phyloP scores from a whole-genome alignment of 2,888 invertebrate genomes.

The Sturmia bella region DNA sequence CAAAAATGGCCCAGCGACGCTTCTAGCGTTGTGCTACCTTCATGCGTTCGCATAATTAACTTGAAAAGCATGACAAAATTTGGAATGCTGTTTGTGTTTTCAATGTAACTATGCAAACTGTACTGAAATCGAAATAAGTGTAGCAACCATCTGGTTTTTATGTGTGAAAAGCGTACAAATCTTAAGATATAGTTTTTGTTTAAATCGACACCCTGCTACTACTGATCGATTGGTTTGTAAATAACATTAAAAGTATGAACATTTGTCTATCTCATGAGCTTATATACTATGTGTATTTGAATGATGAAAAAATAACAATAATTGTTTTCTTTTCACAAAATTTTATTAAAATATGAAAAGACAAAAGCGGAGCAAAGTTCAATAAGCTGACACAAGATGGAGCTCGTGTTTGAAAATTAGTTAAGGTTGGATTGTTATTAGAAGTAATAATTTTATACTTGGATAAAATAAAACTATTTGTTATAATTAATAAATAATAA shows the following conservation, averaged over 20 bases:
- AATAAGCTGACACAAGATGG: conserved; percentile 44
- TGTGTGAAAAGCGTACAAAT: too few species aligned
- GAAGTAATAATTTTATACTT: not conserved
- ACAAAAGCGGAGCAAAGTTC: conserved; percentile 50
- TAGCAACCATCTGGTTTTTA: too few species aligned
- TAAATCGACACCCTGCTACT: not conserved
- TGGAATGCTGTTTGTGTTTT: too few species aligned
- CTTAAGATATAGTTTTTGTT: not conserved
- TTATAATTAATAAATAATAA: conserved; percentile 20
- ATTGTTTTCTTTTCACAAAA: conserved; percentile 1
- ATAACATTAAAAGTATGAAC: not conserved
- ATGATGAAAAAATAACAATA: conserved; percentile 24
- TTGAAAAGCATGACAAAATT: too few species aligned
- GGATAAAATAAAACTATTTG: not conserved
- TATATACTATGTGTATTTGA: not conserved
- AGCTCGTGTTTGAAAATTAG: conserved; percentile 35
- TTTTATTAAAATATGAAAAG: conserved; percentile 27
- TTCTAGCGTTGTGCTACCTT: too few species aligned
- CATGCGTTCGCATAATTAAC: too few species aligned
- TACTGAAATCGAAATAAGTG: too few species aligned
- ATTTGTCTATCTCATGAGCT: not conserved
- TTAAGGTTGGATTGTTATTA: conserved; percentile 25
- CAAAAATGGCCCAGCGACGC: too few species aligned
- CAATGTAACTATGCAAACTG: too few species aligned
- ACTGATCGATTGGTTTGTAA: not conserved